Conservation (phyloP, 2,797 vertebrate genomes). For the Chelon labrosus region DNA sequence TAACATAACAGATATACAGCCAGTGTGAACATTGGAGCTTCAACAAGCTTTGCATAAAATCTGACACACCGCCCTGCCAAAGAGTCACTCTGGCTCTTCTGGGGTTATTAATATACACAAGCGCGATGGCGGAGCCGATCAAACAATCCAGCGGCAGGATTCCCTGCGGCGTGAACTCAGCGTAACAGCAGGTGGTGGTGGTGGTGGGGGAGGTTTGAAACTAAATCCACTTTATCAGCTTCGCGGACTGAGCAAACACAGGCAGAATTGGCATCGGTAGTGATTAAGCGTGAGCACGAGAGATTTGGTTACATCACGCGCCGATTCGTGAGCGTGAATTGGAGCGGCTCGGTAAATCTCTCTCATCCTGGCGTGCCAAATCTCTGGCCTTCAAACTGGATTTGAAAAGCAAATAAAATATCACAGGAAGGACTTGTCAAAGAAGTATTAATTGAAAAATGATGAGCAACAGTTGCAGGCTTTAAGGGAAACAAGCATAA, state of each 20-base stretch:
- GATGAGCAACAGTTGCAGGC: too few relatives aligned
- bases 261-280: not conserved
- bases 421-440: not conserved
- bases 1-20: too few relatives aligned
- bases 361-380: conserved; percentile 4
- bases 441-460: not conserved
- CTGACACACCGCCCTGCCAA: not conserved
- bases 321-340: conserved; percentile 16
- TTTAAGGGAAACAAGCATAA: too few relatives aligned
- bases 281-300: conserved; percentile 10
- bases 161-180: conserved; percentile 19
- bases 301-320: conserved; percentile 23
- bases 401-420: conserved; percentile 23
- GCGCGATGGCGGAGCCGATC: conserved; percentile 26
- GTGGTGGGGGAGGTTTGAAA: not conserved
- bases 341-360: conserved; percentile 12
- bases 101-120: conserved; percentile 25
- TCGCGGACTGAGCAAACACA: conserved; percentile 5
- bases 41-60: not conserved
- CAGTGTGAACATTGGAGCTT: too few relatives aligned
- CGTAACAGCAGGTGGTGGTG: conserved; percentile 4
- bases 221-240: conserved; percentile 9
- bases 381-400: conserved; percentile 3
- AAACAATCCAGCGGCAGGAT: conserved; percentile 38
- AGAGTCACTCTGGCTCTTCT: not conserved